These are phyloP conservation scores for Rhombomys opimus DNA, from an alignment of 2,113 vertebrate genomes.

Conservation along the genomic window DNA sequence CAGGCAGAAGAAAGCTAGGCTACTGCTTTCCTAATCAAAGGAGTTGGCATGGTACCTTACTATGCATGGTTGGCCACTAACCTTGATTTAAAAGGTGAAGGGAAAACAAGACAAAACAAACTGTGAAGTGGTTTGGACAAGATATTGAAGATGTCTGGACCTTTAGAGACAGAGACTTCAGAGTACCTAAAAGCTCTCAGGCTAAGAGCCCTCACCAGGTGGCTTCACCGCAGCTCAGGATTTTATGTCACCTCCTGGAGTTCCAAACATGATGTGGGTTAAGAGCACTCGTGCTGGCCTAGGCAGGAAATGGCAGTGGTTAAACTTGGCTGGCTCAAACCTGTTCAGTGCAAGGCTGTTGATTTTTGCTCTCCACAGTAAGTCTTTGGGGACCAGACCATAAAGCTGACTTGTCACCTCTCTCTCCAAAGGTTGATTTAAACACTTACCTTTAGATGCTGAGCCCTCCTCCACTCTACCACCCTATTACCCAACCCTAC, in stretches of 20 bases:
- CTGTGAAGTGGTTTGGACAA: slow-evolving; percentile 61
- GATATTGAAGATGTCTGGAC: slow-evolving; percentile 63
- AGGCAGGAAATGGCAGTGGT: slow-evolving; percentile 69
- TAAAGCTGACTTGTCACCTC: slow-evolving; percentile 76
- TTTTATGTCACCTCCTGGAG: neutral
- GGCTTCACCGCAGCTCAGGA: neutral
- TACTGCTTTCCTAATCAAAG: slow-evolving; percentile 80
- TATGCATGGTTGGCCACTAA: slow-evolving; percentile 76
- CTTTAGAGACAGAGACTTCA: slow-evolving; percentile 61
- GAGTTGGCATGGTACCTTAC: slow-evolving; percentile 73
- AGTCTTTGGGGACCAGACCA: slow-evolving; percentile 69
- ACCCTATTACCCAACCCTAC: neutral
- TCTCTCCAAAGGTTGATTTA: slow-evolving; percentile 70
- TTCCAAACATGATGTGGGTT: neutral
- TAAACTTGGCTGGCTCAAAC: slow-evolving; percentile 70
- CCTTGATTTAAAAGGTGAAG: slow-evolving; percentile 80
- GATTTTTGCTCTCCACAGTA: slow-evolving; percentile 73
- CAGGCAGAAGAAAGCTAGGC: slow-evolving; percentile 75
- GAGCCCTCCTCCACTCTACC: neutral
- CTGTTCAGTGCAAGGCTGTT: slow-evolving; percentile 52
- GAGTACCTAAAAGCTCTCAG: neutral
- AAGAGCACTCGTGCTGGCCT: slow-evolving; percentile 51
- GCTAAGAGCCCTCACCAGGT: slow-evolving; percentile 8
- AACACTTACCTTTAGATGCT: slow-evolving; percentile 60
- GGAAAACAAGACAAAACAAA: slow-evolving; percentile 9